A percentile compares a stretch with the other conserved stretches of the same genome.
Evolutionary conservation across 1,140 invertebrate genomes (phyloP).

Genomic region (Drosophila nebulosa): DNA sequence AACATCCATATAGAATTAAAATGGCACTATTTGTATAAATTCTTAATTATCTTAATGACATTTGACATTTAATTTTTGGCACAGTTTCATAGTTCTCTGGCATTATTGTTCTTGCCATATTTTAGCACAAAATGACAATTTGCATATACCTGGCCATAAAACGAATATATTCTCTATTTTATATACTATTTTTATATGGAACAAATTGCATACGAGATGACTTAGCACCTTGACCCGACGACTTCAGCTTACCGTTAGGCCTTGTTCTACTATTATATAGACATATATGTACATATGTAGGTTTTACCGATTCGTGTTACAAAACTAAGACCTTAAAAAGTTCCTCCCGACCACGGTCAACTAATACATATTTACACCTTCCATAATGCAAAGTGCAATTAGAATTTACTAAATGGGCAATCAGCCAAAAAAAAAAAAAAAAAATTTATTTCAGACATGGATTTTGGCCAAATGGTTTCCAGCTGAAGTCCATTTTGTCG

Average conservation of each 20-base stretch:
- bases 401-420: conserved; percentile 35
- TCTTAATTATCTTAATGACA: conserved; percentile 7
- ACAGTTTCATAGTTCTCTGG: not conserved
- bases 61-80: conserved; percentile 47
- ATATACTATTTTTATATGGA: too few species aligned
- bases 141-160: not conserved
- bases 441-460: not conserved
- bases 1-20: conserved; percentile 18
- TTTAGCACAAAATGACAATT: not conserved
- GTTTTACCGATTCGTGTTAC: too few species aligned
- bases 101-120: not conserved
- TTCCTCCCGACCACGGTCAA: conserved; percentile 65
- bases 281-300: too few species aligned
- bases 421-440: conserved; percentile 32
- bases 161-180: not conserved
- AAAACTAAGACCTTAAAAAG: too few species aligned
- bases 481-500: conserved; percentile 33
- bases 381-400: not conserved
- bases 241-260: too few species aligned
- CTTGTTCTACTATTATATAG: too few species aligned
- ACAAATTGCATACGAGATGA: too few species aligned
- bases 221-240: too few species aligned
- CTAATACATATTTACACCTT: conserved; percentile 30
- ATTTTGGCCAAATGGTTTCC: conserved; percentile 16
- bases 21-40: not conserved